A percentile compares a stretch with the other conserved stretches of the same genome.
Conservation (phyloP, 2,888 invertebrate genomes). For the Sinodicranocentrus sp. region DNA sequence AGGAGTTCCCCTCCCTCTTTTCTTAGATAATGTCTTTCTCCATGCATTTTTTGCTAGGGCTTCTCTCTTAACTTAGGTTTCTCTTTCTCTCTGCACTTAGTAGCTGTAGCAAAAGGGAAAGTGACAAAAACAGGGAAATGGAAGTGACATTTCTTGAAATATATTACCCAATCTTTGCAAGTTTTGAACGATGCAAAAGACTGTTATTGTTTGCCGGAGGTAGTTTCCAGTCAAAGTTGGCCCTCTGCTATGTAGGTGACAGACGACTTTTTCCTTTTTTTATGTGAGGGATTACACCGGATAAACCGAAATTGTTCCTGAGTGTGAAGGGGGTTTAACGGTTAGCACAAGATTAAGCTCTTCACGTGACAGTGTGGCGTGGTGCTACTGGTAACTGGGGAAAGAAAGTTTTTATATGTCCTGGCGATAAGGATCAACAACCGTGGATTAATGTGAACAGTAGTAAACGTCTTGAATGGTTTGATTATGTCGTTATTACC, state of each 20-base stretch:
- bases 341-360: slow-evolving; percentile 38
- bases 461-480: too few species aligned
- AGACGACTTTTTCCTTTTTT: slow-evolving; percentile 22
- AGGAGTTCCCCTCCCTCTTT: too few species aligned
- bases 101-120: slow-evolving; percentile 4
- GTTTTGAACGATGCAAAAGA: slow-evolving; percentile 11
- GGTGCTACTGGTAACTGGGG: neutral
- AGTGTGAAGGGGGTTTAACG: slow-evolving; percentile 19
- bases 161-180: slow-evolving; percentile 25
- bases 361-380: neutral
- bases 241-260: slow-evolving; percentile 10
- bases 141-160: slow-evolving; percentile 25
- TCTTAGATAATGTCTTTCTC: too few species aligned
- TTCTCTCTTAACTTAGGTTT: too few species aligned
- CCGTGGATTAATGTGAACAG: too few species aligned
- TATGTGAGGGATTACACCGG: slow-evolving; percentile 34
- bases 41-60: too few species aligned
- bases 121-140: slow-evolving; percentile 29
- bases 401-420: neutral
- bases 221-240: slow-evolving; percentile 8
- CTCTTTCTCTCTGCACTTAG: too few species aligned
- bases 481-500: too few species aligned
- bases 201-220: slow-evolving; percentile 7
- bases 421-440: too few species aligned
- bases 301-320: slow-evolving; percentile 35